Conservation (phyloP, 2,888 invertebrate species). For the Orchesellides sinensis region DNA sequence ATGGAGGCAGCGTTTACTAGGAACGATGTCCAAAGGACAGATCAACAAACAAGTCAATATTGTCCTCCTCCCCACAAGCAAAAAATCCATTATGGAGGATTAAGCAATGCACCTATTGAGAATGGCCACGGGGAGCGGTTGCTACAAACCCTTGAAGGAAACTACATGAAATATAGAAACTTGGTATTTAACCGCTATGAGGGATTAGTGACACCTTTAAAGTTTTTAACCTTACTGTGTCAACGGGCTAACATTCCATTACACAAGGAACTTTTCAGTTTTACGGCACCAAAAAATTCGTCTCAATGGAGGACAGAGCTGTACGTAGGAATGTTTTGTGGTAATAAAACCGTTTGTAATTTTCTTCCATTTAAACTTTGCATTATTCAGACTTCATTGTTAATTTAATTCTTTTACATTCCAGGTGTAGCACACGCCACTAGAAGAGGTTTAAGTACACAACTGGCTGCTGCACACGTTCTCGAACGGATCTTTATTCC, state of each 20-base stretch:
- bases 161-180: not conserved
- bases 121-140: no score
- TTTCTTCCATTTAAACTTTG: no score
- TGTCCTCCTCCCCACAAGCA: no score
- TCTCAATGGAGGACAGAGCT: not conserved
- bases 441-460: not conserved
- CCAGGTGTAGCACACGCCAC: not conserved
- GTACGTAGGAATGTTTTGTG: constrained; percentile 3
- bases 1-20: no score
- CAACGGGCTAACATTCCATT: not conserved
- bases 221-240: not conserved
- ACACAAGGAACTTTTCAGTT: not conserved
- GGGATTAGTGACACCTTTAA: not conserved
- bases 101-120: not conserved
- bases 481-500: not conserved
- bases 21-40: no score
- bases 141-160: constrained; percentile 1
- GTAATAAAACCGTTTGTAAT: no score
- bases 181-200: not conserved
- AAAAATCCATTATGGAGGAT: no score
- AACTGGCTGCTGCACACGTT: not conserved
- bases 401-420: not conserved
- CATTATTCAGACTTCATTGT: no score
- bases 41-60: no score
- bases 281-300: not conserved